These are phyloP conservation scores for Drosophila limbata DNA, from an alignment of 2,888 invertebrate genomes.

Conservation along the genomic window DNA sequence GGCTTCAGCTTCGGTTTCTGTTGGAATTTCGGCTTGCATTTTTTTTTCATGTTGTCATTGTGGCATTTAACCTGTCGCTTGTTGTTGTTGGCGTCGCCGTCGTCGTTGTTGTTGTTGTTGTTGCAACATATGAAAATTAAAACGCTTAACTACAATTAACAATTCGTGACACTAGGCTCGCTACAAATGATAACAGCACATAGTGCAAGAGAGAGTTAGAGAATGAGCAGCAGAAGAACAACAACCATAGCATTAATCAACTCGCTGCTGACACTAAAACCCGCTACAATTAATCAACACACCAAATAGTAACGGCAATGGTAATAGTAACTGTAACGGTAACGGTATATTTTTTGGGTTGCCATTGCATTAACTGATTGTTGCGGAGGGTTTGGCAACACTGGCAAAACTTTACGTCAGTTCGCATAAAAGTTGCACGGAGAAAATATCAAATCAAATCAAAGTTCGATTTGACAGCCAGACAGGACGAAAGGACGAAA, in stretches of 20 bases:
- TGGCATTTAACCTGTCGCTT: constrained; percentile 54
- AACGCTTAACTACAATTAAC: constrained; percentile 76
- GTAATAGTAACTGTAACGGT: background rate
- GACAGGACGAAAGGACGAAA: constrained; percentile 44
- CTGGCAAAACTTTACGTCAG: constrained; percentile 63
- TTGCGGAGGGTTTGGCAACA: constrained; percentile 31
- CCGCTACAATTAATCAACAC: constrained; percentile 62
- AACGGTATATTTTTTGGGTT: constrained; percentile 6
- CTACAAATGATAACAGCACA: constrained; percentile 24
- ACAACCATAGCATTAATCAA: constrained; percentile 66
- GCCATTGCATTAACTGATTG: constrained; percentile 73
- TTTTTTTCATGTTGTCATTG: constrained; percentile 19
- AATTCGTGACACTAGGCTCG: constrained; percentile 52
- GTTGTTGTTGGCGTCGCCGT: background rate
- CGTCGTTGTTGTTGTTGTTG: constrained; percentile 14
- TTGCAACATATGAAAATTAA: constrained; percentile 70
- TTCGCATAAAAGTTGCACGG: constrained; percentile 71
- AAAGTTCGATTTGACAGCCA: constrained; percentile 78
- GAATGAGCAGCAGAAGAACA: constrained; percentile 12
- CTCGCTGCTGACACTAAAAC: constrained; percentile 61
- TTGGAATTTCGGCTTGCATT: constrained; percentile 34
- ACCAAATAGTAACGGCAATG: constrained; percentile 23
- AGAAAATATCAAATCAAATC: constrained; percentile 73
- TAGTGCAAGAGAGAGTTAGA: background rate
- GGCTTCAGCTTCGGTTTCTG: constrained; percentile 25